Evolutionary conservation across 2,113 vertebrate genomes (phyloP).

Genomic region (Eretmochelys imbricata): DNA sequence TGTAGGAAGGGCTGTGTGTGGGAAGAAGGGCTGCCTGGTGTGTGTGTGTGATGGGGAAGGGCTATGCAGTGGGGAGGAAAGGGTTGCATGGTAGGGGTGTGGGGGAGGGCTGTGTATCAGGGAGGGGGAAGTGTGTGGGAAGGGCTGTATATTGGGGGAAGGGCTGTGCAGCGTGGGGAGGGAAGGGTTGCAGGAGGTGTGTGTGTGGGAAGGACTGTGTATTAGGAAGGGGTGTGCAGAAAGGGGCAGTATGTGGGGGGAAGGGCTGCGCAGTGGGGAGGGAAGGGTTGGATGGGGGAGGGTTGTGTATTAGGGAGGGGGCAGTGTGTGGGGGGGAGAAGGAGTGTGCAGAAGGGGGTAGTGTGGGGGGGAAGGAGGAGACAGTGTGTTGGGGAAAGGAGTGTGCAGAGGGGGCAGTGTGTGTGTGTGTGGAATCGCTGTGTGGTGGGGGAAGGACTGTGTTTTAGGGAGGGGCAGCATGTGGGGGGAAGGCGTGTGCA

Average conservation of each 20-base stretch:
- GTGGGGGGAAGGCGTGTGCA: not conserved
- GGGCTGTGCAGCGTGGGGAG: not conserved
- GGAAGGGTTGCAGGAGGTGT: not conserved
- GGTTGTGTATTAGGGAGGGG: not conserved
- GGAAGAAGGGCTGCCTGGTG: no score
- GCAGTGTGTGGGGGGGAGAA: no score
- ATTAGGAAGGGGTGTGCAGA: no score
- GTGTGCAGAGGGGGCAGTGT: not conserved
- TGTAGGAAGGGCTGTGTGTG: not conserved
- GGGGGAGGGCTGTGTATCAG: not conserved
- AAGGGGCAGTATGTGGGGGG: not conserved
- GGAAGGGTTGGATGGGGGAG: no score
- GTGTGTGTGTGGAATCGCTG: not conserved
- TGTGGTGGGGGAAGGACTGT: no score
- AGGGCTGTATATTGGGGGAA: not conserved
- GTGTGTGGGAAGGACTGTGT: not conserved
- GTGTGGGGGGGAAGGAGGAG: not conserved
- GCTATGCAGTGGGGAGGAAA: not conserved
- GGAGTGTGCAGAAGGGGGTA: no score
- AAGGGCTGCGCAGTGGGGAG: no score
- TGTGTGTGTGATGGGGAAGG: no score
- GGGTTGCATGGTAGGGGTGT: rapidly evolving
- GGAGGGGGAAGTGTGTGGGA: not conserved
- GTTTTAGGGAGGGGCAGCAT: rapidly evolving
- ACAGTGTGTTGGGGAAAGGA: not conserved